Evolutionary conservation across 2,888 invertebrate genomes (phyloP), one percentile per base, ranked within the genome.

Genomic region (Sicus ferrugineus): DNA sequence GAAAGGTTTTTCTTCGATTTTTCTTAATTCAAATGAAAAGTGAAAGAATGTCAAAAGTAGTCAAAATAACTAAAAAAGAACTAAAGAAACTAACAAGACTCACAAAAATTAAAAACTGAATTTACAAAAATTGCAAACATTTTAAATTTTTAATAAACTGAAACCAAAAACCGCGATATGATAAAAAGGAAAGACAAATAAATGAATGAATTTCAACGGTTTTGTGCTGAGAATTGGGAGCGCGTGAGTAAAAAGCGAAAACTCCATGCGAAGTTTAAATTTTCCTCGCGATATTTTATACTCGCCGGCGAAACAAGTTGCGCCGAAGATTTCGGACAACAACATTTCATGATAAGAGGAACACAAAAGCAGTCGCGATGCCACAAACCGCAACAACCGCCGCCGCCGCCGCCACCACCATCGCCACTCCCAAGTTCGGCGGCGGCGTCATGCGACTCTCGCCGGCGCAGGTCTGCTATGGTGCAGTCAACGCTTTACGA

Each of bases 111-210:
- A n/a, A 62, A 62, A 62, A 62, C 26, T 46, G 62, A 42, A 62
- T 23, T n/a, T 14, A 56, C 14, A 56, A 28, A 42, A 42, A 16
- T n/a, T 23, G 54, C 59, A 31, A 62, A 28, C 46, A 23, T 46
- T 62, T 61, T n/a, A 62, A 62, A 62, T 62, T 46, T 62, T 26
- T 46, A 46, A 46, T 46, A 62, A 62, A 62, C 62, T 26, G 62
- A 26, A 62, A 62, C 31, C 31, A 34, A 64, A 64, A n/a, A 34
- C 52, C 19, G 14, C 21, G 50, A 52, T 64, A 52, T 64, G 64
- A 64, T 64, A 64, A 50, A 19, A 52, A 64, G 34, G 9, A 64
- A 26, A 54, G 2, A 11, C 11, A 59, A 46, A 62, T 46, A 46
- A 46, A 62, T 46, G 46, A 26, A 62, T 62, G 26, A 62, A 62